Evolutionary conservation across 2,888 invertebrate genomes (phyloP).

Genomic region (Rhaphigaster nebulosa): DNA sequence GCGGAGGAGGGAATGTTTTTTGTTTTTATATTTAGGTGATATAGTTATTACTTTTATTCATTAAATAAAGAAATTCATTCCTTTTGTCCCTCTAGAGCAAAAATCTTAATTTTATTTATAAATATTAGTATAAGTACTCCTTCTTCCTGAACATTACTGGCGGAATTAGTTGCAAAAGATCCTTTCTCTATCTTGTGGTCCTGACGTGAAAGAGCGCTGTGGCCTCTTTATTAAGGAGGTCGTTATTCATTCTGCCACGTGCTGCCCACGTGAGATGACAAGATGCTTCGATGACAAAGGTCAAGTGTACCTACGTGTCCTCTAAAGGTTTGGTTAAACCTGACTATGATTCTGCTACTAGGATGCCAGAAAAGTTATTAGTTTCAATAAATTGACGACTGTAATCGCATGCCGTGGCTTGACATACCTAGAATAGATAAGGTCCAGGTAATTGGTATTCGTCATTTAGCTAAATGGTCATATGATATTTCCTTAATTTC

Average conservation of each 20-base stretch:
- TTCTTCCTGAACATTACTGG: background rate
- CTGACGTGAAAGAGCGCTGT: background rate
- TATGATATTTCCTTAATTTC: no score
- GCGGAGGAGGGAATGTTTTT: no score
- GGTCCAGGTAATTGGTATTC: no score
- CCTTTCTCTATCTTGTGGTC: background rate
- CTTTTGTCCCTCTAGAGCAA: background rate
- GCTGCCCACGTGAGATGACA: conserved; percentile 38
- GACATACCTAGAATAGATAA: no score
- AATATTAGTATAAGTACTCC: background rate
- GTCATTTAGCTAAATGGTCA: no score
- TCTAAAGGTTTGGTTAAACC: background rate
- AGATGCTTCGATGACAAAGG: conserved; percentile 23
- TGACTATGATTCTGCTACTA: background rate
- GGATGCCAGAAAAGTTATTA: background rate
- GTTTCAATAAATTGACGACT: background rate
- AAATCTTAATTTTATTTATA: background rate
- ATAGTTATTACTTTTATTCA: no score
- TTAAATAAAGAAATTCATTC: no score
- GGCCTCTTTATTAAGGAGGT: conserved; percentile 37
- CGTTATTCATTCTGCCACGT: conserved; percentile 18
- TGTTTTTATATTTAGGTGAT: no score
- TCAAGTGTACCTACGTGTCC: background rate
- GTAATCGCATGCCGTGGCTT: no score
- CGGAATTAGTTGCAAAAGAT: background rate